These are phyloP conservation scores for Paedocypris micromegethes DNA, from an alignment of 2,797 vertebrate genomes.

Conservation along the genomic window DNA sequence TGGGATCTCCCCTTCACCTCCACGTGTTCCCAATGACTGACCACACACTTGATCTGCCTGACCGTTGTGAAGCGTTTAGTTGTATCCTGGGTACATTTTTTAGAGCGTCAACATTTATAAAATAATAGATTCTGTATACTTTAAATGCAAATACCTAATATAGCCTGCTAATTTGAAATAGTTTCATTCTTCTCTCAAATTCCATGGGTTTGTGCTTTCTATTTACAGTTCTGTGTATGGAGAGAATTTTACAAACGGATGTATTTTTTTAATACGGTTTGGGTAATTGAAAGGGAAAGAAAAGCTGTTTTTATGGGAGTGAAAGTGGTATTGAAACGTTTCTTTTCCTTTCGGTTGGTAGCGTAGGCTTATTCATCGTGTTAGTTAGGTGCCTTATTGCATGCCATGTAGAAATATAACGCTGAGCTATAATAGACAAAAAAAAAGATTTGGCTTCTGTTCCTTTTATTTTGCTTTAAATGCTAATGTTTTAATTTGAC, in stretches of 20 bases:
- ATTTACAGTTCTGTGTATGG: slow-evolving; percentile 72
- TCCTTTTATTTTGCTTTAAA: slow-evolving; percentile 67
- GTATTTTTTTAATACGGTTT: slow-evolving; percentile 79
- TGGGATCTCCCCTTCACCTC: too few relatives aligned
- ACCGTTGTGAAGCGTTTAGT: slow-evolving; percentile 62
- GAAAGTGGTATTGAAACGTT: slow-evolving; percentile 68
- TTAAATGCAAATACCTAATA: slow-evolving; percentile 54
- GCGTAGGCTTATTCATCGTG: slow-evolving; percentile 79
- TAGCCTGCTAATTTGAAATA: slow-evolving; percentile 51
- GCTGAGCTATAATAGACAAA: slow-evolving; percentile 68
- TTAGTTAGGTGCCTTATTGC: slow-evolving; percentile 86
- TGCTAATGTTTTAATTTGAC: slow-evolving; percentile 75
- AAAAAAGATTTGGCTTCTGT: slow-evolving; percentile 59
- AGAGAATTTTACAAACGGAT: slow-evolving; percentile 75
- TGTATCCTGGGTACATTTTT: slow-evolving; percentile 56
- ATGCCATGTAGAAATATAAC: slow-evolving; percentile 79
- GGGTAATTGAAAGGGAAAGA: slow-evolving; percentile 73
- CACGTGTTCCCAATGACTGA: slow-evolving; percentile 57
- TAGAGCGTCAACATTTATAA: slow-evolving; percentile 59
- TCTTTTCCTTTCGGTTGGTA: slow-evolving; percentile 64
- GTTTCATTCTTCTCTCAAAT: slow-evolving; percentile 47
- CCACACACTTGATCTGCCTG: slow-evolving; percentile 49
- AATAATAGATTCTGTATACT: slow-evolving; percentile 67
- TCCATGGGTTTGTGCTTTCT: slow-evolving; percentile 63
- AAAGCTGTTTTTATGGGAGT: slow-evolving; percentile 73